Conservation (phyloP, 1,140 invertebrate species). For the Ooceraea biroi region DNA sequence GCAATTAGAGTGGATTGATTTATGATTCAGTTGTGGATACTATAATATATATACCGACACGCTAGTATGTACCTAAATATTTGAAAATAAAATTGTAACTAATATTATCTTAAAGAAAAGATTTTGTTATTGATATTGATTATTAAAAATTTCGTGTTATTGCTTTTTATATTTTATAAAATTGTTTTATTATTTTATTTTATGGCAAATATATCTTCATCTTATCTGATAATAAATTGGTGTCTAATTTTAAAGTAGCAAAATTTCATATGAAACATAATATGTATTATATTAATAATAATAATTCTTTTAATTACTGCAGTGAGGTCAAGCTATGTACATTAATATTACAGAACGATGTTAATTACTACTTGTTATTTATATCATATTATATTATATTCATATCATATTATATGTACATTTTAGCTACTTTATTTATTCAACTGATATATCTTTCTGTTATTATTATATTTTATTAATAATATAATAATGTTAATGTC, state of each 20-base stretch:
- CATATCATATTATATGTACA: too few species aligned
- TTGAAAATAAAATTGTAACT: not conserved
- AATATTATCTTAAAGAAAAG: not conserved
- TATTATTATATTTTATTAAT: too few species aligned
- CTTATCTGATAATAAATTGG: not conserved
- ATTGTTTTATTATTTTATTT: not conserved
- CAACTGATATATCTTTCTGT: too few species aligned
- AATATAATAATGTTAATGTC: too few species aligned
- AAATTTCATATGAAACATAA: too few species aligned
- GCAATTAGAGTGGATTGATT: constrained; percentile 27
- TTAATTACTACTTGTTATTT: too few species aligned
- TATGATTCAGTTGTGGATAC: not conserved
- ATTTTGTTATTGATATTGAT: not conserved
- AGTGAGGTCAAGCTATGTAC: too few species aligned
- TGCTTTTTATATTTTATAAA: not conserved
- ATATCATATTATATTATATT: too few species aligned
- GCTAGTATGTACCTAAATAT: not conserved
- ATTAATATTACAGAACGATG: too few species aligned
- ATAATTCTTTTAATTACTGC: too few species aligned
- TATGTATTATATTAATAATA: too few species aligned
- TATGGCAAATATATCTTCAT: not conserved
- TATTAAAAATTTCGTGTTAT: not conserved
- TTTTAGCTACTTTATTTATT: too few species aligned
- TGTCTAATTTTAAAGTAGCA: not conserved
- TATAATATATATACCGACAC: not conserved